phyloP scores from a whole-genome alignment of 2,888 invertebrate species.

The Drosophila cognata region DNA sequence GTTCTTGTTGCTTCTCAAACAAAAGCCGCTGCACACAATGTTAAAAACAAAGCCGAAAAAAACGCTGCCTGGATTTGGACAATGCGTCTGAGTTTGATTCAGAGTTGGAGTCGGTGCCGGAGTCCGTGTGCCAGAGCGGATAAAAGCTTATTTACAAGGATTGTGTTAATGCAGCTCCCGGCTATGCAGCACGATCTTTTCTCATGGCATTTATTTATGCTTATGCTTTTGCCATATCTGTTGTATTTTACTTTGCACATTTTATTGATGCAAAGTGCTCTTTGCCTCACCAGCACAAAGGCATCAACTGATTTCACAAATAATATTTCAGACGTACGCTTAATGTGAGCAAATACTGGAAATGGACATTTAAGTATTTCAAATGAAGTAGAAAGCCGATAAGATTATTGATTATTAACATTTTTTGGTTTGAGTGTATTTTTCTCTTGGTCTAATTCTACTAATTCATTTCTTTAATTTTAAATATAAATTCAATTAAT shows the following conservation, averaged over 20 bases:
- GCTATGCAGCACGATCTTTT: conserved; percentile 72
- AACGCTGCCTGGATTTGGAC: conserved; percentile 56
- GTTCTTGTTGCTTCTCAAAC: conserved; percentile 60
- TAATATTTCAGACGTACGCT: not conserved
- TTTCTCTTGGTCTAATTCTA: not conserved
- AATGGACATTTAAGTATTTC: not conserved
- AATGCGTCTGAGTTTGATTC: conserved; percentile 57
- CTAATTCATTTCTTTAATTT: accelerated
- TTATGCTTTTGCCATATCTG: conserved; percentile 6
- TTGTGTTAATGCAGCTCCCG: conserved; percentile 73
- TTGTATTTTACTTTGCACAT: conserved; percentile 22
- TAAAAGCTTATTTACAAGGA: conserved; percentile 77
- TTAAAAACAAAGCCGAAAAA: conserved; percentile 36
- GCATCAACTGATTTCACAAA: not conserved
- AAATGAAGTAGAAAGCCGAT: not conserved
- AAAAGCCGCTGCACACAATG: conserved; percentile 66
- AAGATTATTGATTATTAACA: not conserved
- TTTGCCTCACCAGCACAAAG: not conserved
- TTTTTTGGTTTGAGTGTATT: not conserved
- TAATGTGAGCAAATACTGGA: not conserved
- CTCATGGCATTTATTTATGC: conserved; percentile 46
- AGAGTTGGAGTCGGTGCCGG: conserved; percentile 43
- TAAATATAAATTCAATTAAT: not conserved
- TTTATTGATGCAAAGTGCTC: conserved; percentile 37
- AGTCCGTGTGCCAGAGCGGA: conserved; percentile 45